Evolutionary conservation across 2,888 invertebrate genomes (phyloP).

Genomic region (Notodonta dromedarius): DNA sequence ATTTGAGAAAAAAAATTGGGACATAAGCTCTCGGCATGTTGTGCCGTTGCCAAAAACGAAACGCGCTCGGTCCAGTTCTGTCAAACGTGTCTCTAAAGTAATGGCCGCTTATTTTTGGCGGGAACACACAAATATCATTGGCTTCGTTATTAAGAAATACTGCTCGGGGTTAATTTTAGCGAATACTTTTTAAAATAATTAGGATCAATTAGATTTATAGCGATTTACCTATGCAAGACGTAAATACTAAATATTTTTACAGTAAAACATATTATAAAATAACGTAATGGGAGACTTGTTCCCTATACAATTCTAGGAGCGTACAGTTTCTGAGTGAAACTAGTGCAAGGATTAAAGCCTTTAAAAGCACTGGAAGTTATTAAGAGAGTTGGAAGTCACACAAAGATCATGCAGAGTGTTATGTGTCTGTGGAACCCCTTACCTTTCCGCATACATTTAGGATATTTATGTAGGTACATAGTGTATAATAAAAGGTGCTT

Average conservation of each 20-base stretch:
- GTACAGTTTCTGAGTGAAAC: not conserved
- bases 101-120: conserved; percentile 76
- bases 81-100: conserved; percentile 71
- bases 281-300: not conserved
- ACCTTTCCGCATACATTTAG: not conserved
- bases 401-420: not conserved
- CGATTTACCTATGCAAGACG: conserved; percentile 25
- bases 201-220: conserved; percentile 41
- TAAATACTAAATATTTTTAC: not conserved
- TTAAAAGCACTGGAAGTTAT: not conserved
- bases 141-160: conserved; percentile 63
- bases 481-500: too few species aligned
- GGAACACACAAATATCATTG: conserved; percentile 67
- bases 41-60: conserved; percentile 57
- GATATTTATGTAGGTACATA: too few species aligned
- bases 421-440: not conserved
- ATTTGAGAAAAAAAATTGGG: conserved; percentile 34
- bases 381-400: not conserved
- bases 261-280: not conserved
- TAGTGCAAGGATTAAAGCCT: not conserved
- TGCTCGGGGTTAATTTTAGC: conserved; percentile 42
- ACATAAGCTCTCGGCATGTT: conserved; percentile 29
- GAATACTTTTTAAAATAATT: conserved; percentile 45
- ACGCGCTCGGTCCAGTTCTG: conserved; percentile 71
- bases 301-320: not conserved